Conservation (phyloP, 2,888 invertebrate species). For the Biston stratarius region DNA sequence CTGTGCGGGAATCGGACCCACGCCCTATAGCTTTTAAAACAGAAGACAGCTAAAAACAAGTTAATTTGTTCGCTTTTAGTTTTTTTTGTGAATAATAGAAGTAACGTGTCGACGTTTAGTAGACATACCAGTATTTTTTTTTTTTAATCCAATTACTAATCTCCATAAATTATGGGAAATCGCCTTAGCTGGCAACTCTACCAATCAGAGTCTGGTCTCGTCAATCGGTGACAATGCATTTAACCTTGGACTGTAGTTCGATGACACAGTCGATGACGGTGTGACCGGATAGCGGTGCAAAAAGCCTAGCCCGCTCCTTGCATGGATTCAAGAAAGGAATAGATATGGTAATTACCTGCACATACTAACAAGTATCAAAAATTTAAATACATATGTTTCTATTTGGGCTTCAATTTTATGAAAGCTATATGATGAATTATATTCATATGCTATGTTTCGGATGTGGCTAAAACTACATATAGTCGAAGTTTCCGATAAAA, state of each 20-base stretch:
- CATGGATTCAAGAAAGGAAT: slow-evolving; percentile 1
- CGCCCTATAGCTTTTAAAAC: too few species aligned
- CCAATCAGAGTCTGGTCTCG: slow-evolving; percentile 29
- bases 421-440: too few species aligned
- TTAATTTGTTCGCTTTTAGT: too few species aligned
- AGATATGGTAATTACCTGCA: slow-evolving; percentile 38
- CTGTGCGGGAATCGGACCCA: too few species aligned
- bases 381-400: background rate
- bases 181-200: background rate
- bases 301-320: slow-evolving; percentile 42
- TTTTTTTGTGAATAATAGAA: too few species aligned
- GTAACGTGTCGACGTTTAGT: too few species aligned
- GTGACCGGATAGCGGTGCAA: slow-evolving; percentile 46
- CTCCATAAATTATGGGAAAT: background rate
- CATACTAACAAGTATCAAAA: background rate
- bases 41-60: too few species aligned
- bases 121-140: background rate
- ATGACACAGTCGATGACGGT: slow-evolving; percentile 55
- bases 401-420: too few species aligned
- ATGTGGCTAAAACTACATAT: too few species aligned
- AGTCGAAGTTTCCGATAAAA: too few species aligned
- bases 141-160: background rate
- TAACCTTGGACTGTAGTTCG: slow-evolving; percentile 67
- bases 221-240: slow-evolving; percentile 60
- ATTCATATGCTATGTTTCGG: too few species aligned